These are phyloP conservation scores for Parazoanthus swiftii DNA, from an alignment of 92 coral and sea anemone species.

Conservation along the genomic window DNA sequence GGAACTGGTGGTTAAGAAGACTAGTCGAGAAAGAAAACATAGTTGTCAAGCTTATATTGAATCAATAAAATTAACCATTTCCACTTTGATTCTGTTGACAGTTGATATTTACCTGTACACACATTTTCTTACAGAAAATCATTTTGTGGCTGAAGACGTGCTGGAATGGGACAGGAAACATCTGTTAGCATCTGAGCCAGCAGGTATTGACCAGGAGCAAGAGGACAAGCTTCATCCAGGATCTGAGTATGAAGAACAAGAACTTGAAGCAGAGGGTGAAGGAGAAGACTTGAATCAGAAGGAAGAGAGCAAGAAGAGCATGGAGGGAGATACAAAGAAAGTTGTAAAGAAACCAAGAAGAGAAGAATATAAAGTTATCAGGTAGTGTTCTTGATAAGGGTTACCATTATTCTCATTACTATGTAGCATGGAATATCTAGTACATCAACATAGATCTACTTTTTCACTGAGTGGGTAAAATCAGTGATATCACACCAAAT, in stretches of 20 bases:
- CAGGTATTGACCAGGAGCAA: constrained; percentile 1
- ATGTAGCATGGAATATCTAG: not conserved
- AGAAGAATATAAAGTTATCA: constrained; percentile 87
- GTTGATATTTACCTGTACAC: not conserved
- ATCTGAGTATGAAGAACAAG: not conserved
- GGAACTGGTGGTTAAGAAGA: too few relatives aligned
- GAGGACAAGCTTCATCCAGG: not conserved
- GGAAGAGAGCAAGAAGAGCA: not conserved
- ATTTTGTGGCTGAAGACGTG: not conserved
- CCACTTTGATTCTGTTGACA: too few relatives aligned
- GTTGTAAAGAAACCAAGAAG: constrained; percentile 71
- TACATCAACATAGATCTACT: too few relatives aligned
- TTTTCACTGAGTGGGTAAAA: too few relatives aligned
- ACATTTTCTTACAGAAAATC: not conserved
- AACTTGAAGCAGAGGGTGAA: constrained; percentile 18
- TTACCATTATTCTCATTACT: not conserved
- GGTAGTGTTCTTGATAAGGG: constrained; percentile 49
- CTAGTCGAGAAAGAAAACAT: too few relatives aligned
- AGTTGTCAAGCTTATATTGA: too few relatives aligned
- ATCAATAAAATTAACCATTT: too few relatives aligned
- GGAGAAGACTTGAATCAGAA: constrained; percentile 6
- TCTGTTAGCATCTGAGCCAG: not conserved
- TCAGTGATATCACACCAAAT: not conserved
- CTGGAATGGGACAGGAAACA: not conserved
- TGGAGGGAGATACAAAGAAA: constrained; percentile 2